These are phyloP conservation scores for Trissoscelio sp. DNA, from an alignment of 2,888 invertebrate genomes.

Conservation along the genomic window DNA sequence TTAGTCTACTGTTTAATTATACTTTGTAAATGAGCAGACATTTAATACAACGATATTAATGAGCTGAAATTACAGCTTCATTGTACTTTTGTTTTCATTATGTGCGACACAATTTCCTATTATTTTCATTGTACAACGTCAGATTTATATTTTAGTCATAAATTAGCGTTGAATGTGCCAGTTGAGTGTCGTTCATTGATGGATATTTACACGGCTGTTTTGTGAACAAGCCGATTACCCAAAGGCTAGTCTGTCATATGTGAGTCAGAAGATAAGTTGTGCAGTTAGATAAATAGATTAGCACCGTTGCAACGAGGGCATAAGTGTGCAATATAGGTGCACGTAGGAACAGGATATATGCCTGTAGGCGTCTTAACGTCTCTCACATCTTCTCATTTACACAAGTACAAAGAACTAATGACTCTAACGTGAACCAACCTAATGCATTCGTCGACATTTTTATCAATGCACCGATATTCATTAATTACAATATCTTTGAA, in stretches of 20 bases:
- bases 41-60: no score
- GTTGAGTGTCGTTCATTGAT: slow-evolving; percentile 42
- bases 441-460: slow-evolving; percentile 16
- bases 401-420: slow-evolving; percentile 43
- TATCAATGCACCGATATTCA: slow-evolving; percentile 5
- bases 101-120: slow-evolving; percentile 31
- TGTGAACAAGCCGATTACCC: slow-evolving; percentile 50
- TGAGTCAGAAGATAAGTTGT: slow-evolving; percentile 80
- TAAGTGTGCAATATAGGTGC: slow-evolving; percentile 62
- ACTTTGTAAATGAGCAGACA: no score
- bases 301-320: slow-evolving; percentile 75
- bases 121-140: slow-evolving; percentile 25
- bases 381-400: slow-evolving; percentile 53
- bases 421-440: slow-evolving; percentile 32
- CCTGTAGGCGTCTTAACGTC: slow-evolving; percentile 55
- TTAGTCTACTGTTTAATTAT: no score
- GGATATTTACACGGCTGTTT: slow-evolving; percentile 55
- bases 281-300: slow-evolving; percentile 81
- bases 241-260: slow-evolving; percentile 54
- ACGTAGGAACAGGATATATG: slow-evolving; percentile 71
- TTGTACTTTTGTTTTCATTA: slow-evolving; percentile 53
- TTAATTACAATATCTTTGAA: slow-evolving; percentile 24
- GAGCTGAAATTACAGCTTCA: no score
- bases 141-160: slow-evolving; percentile 38
- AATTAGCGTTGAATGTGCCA: slow-evolving; percentile 35